phyloP scores from a whole-genome alignment of 1,140 invertebrate species.

The Apolygus lucorum region DNA sequence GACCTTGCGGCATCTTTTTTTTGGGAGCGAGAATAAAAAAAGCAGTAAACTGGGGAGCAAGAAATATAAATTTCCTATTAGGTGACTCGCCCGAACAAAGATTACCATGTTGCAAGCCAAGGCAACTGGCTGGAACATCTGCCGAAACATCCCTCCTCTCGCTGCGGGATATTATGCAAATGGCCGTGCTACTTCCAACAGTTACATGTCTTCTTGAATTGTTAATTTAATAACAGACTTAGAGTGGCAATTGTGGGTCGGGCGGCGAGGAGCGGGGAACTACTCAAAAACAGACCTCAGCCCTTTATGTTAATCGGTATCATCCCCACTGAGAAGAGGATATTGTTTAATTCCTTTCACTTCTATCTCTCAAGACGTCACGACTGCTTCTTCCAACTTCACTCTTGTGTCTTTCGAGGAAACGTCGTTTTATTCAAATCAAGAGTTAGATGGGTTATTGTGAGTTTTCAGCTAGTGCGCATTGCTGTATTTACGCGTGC shows the following conservation, averaged over 20 bases:
- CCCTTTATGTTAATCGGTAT: slow-evolving; percentile 20
- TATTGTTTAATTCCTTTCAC: slow-evolving; percentile 16
- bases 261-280: neutral
- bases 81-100: no score
- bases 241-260: neutral
- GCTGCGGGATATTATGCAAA: slow-evolving; percentile 19
- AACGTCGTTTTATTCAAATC: no score
- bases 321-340: neutral
- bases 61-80: no score
- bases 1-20: no score
- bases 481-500: no score
- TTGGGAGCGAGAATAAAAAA: no score
- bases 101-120: no score
- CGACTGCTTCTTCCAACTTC: no score
- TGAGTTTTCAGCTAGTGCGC: no score
- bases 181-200: slow-evolving; percentile 6
- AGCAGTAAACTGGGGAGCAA: no score
- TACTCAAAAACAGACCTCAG: slow-evolving; percentile 19
- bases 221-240: slow-evolving; percentile 22
- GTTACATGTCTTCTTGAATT: slow-evolving; percentile 24
- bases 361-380: slow-evolving; percentile 8
- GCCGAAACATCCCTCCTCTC: neutral
- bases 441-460: no score
- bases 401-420: no score
- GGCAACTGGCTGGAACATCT: neutral